Conservation (phyloP, 2,113 vertebrate species). For the Labeo catla region DNA sequence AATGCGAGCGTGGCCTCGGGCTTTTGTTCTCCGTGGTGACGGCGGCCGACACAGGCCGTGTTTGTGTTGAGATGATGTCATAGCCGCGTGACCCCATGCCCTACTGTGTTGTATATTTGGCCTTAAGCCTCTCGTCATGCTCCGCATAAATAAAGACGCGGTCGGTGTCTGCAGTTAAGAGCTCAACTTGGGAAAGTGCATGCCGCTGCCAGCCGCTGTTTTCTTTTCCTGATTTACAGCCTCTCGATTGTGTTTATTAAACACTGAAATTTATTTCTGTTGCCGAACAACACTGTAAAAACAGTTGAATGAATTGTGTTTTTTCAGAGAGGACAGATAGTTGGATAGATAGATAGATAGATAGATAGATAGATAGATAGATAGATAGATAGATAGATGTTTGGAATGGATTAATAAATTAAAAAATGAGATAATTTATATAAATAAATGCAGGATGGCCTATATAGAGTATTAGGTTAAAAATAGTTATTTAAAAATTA, state of each 20-base stretch:
- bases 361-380: no score
- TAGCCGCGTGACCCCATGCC: constrained; percentile 41
- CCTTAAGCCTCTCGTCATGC: constrained; percentile 26
- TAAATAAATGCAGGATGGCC: no score
- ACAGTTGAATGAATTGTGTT: constrained; percentile 18
- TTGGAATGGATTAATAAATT: no score
- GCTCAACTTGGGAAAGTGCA: constrained; percentile 9
- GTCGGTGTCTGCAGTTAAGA: constrained; percentile 26
- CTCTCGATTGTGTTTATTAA: constrained; percentile 47
- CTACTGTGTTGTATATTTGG: constrained; percentile 31
- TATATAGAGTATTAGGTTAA: no score
- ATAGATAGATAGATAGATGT: no score
- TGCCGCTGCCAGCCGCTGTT: constrained; percentile 23
- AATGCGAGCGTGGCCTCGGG: neutral
- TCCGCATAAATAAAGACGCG: constrained; percentile 26
- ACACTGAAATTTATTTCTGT: constrained; percentile 37
- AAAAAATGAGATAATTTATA: no score
- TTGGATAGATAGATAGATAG: neutral
- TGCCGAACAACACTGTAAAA: constrained; percentile 36
- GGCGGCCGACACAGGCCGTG: constrained; percentile 63
- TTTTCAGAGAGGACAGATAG: neutral
- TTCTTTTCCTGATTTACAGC: constrained; percentile 41
- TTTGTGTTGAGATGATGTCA: constrained; percentile 59
- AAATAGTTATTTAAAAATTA: no score
- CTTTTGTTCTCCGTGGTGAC: constrained; percentile 55